Evolutionary conservation across 92 coral and sea anemone species (phyloP), one percentile per base, ranked within the genome.

Genomic region (Actinernus sp.): DNA sequence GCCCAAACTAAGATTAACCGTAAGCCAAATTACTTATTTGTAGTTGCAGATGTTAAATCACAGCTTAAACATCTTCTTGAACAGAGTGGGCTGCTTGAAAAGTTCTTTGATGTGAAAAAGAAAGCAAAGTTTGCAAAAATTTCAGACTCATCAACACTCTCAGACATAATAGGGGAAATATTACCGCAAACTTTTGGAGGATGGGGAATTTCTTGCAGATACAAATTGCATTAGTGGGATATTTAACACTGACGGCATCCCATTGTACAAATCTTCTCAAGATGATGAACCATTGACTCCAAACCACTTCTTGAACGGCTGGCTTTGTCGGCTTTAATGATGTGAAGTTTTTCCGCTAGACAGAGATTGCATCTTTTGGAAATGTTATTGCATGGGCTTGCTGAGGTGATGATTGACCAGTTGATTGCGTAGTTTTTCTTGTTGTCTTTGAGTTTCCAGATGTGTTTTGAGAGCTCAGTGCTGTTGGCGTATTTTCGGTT

Each of bases 161-260:
- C 17, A 28, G 49, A 63, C 34, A 41, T 63, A 8, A 33, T 14
- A 23, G 48, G 31, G 49, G 25, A 29, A 26, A 63, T 0, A 63
- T 63, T 63, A 63, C 38, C 31, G 33, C 29, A 17, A 11, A 11
- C 13, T 81, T 26, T 55, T 37, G 18, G 71, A 65, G 47, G 34
- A 58, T 24, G 66, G 65, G 13, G 31, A 57, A 39, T 78, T 68
- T 49, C 62, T 68, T 38, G 55, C 55, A 20, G 54, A 37, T 51
- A 34, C n/a, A 24, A 32, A 63, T 37, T 21, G 48, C 18, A 81
- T 81, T 7, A 73, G 75, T 56, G 76, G 61, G 25, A 55, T 81
- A 0, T 81, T 81, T 33, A 81, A 82, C 31, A 82, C 88, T 16
- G 78, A 73, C 74, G 82, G 88, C 0, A 51, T 65, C 11, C 69